Percentiles rank a stretch among this genome's conserved stretches.
Conservation (phyloP, 2,113 vertebrate species). For the Tragelaphus buxtoni region DNA sequence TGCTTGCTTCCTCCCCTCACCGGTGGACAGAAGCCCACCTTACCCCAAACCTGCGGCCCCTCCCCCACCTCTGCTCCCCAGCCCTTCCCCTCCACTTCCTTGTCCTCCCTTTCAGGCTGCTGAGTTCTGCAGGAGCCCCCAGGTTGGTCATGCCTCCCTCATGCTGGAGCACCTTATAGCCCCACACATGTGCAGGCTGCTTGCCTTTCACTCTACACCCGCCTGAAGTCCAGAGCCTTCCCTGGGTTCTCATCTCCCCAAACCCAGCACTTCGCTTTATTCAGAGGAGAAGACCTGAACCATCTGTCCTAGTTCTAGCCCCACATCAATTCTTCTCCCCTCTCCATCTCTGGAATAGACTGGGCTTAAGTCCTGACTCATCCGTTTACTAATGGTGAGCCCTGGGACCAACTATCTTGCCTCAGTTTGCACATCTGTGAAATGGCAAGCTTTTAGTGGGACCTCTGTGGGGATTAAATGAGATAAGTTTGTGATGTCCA, state of each 20-base stretch:
- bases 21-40: rapidly evolving
- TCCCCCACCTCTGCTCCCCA: not conserved
- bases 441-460: not conserved
- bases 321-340: not conserved
- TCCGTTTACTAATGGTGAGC: not conserved
- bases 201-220: not conserved
- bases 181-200: not conserved
- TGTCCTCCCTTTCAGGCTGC: not conserved
- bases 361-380: not conserved
- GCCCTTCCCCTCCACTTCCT: not conserved
- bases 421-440: not conserved
- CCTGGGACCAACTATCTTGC: not conserved
- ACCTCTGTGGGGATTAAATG: not conserved
- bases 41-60: not conserved
- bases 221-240: not conserved
- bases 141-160: not conserved
- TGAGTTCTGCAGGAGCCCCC: not conserved
- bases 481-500: not conserved
- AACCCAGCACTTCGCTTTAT: not conserved
- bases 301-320: not conserved
- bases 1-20: not conserved
- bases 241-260: not conserved
- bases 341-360: not conserved
- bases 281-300: not conserved
- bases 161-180: not conserved